Evolutionary conservation across 2,888 invertebrate species (phyloP).

Genomic region (Sceliomorpha sp.): DNA sequence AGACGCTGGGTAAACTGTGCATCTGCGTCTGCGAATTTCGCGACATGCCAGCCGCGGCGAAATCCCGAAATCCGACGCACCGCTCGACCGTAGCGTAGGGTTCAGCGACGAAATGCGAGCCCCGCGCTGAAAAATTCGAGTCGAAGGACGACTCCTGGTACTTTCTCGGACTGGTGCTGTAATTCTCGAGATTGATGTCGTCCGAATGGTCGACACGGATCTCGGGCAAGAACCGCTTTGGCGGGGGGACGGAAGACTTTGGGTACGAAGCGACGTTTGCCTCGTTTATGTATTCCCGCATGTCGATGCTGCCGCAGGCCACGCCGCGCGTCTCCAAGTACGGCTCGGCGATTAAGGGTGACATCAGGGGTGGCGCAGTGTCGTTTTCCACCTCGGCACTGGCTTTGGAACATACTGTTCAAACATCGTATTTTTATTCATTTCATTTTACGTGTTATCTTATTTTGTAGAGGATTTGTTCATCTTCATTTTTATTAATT

Average conservation of each 20-base stretch:
- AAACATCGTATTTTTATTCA: no score
- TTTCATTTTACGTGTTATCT: no score
- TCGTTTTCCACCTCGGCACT: conserved; percentile 85
- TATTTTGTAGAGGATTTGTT: no score
- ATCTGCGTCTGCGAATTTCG: conserved; percentile 16
- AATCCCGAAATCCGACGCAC: conserved; percentile 59
- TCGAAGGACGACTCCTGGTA: conserved; percentile 69
- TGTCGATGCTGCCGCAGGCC: conserved; percentile 70
- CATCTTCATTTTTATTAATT: no score
- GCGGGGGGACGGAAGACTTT: conserved; percentile 58
- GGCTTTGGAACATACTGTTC: conserved; percentile 84
- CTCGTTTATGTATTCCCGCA: conserved; percentile 71
- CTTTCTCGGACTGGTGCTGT: conserved; percentile 81
- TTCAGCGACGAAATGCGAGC: conserved; percentile 49
- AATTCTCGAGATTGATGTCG: conserved; percentile 80
- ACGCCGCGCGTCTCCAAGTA: conserved; percentile 61
- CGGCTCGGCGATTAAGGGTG: conserved; percentile 53
- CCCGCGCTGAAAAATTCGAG: conserved; percentile 42
- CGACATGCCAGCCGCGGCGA: conserved; percentile 24
- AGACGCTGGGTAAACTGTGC: conserved; percentile 20
- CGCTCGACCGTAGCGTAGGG: conserved; percentile 56
- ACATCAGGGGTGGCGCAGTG: conserved; percentile 77
- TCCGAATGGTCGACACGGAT: conserved; percentile 72
- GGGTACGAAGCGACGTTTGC: conserved; percentile 59
- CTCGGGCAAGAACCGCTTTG: conserved; percentile 67